Conservation (phyloP, 2,113 vertebrate species). For the Vimba vimba region DNA sequence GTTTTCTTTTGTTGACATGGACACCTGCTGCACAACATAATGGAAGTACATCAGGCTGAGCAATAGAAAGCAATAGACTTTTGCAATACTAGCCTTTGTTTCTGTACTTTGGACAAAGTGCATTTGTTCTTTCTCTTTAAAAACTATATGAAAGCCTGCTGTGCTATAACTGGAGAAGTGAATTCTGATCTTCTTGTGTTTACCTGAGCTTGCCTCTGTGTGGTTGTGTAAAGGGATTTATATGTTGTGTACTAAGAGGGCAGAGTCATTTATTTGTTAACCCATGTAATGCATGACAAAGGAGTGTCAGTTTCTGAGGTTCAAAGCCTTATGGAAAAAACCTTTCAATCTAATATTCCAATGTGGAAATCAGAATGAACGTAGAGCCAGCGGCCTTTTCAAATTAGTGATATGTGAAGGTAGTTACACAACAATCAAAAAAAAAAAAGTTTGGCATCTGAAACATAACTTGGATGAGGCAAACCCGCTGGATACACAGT, state of each 20-base stretch:
- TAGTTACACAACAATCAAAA: constrained; percentile 61
- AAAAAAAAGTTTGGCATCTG: constrained; percentile 53
- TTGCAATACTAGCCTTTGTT: neutral
- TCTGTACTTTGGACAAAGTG: constrained; percentile 34
- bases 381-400: constrained; percentile 43
- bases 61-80: neutral
- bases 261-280: constrained; percentile 51
- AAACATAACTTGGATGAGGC: constrained; percentile 40
- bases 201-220: constrained; percentile 61
- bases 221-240: constrained; percentile 35
- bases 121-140: constrained; percentile 25
- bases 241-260: constrained; percentile 51
- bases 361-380: constrained; percentile 16
- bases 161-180: neutral
- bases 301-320: constrained; percentile 54
- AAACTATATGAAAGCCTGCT: neutral
- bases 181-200: constrained; percentile 63
- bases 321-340: constrained; percentile 40
- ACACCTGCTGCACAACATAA: constrained; percentile 32
- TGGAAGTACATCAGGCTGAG: neutral
- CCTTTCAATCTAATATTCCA: neutral
- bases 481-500: constrained; percentile 34
- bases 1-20: constrained; percentile 11
- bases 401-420: constrained; percentile 36
- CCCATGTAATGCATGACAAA: constrained; percentile 58